A percentile compares a stretch with the other conserved stretches of the same genome.
Conservation (phyloP, 2,797 vertebrate species). For the Botia almorhae region DNA sequence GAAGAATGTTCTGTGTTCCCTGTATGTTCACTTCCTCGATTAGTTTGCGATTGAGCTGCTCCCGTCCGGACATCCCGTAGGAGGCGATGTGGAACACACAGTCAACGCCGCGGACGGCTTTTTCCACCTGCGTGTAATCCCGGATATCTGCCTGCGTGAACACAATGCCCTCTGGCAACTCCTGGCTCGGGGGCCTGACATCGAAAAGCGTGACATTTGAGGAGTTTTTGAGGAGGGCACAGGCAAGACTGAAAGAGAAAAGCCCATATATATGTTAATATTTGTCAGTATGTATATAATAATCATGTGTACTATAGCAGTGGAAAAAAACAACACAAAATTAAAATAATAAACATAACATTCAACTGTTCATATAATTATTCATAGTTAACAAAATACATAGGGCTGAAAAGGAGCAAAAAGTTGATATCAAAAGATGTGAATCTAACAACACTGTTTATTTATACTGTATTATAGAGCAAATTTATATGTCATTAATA, state of each 20-base stretch:
- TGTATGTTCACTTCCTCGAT: slow-evolving; percentile 89
- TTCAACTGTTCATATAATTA: too few species aligned
- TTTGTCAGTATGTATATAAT: too few species aligned
- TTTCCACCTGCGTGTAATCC: slow-evolving; percentile 77
- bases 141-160: slow-evolving; percentile 85
- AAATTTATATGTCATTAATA: too few species aligned
- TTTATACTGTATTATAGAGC: too few species aligned
- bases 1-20: slow-evolving; percentile 88
- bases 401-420: background rate
- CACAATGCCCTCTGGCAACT: slow-evolving; percentile 78
- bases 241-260: slow-evolving; percentile 81
- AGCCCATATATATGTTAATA: background rate
- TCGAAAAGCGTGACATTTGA: slow-evolving; percentile 86
- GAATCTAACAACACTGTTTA: background rate
- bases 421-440: background rate
- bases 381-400: too few species aligned
- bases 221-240: slow-evolving; percentile 79
- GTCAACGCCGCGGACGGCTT: slow-evolving; percentile 74
- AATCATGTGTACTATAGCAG: too few species aligned
- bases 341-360: background rate
- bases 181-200: slow-evolving; percentile 70
- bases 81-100: slow-evolving; percentile 94
- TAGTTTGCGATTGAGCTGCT: slow-evolving; percentile 84
- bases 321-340: background rate
- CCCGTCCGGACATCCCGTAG: slow-evolving; percentile 94